Evolutionary conservation across 2,797 vertebrate species (phyloP), one percentile per base, ranked within the genome.

Genomic region (Anolis apletophallus): DNA sequence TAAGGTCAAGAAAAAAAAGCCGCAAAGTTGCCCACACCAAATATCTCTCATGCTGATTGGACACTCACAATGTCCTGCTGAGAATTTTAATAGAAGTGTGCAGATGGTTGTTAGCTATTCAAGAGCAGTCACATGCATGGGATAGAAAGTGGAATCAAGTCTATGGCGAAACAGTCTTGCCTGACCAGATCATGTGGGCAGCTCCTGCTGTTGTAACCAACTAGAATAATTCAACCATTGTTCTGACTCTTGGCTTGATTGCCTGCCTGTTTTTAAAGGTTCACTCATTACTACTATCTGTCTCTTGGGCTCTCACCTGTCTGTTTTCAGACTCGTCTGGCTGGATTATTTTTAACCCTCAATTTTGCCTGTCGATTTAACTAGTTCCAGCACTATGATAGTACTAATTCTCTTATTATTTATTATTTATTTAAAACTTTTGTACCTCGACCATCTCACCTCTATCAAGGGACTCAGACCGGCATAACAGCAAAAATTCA

Each of bases 31-130:
- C 36, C 26, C 29, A 29, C 7, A 14, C 34, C 34, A 59, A 79
- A 26, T 21, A 79, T 26, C 23, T 79, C 36, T 26, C 55, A n/a
- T 23, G 23, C 59, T 80, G 26, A 64, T 11, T 67, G 36, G 34
- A 64, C 6, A 46, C 6, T 80, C 55, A 79, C 54, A 36, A 40
- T 21, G 59, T 59, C 55, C 76, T 59, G 76, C 76, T 78, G 76
- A 59, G 76, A 78, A 34, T 57, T 79, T 79, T 54, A 57, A 61
- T 40, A 79, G 57, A 40, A 40, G 23, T 36, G 34, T 40, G 55
- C 77, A 79, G 57, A 34, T 61, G 55, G 55, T 40, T 19, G 19
- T 79, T 79, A 61, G 55, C 77, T 79, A 79, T 59, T 61, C 77
- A 79, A 34, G 57, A 23, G 21, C 34, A 79, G 34, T 79, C 77